Percentiles rank a stretch among this genome's conserved stretches.
Evolutionary conservation across 2,797 vertebrate species (phyloP).

Genomic region (Echeneis naucrates): DNA sequence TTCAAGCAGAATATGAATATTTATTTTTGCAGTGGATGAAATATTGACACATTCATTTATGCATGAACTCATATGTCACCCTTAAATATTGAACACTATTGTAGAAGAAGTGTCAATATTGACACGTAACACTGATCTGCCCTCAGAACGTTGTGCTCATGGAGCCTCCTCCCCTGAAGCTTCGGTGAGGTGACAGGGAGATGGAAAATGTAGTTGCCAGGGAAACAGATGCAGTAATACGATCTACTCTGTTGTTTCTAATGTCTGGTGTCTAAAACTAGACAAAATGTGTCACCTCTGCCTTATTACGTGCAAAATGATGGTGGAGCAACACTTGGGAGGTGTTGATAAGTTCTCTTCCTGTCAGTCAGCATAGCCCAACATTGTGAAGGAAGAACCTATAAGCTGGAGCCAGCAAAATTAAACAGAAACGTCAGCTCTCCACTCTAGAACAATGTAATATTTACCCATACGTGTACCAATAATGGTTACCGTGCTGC

Average conservation of each 20-base stretch:
- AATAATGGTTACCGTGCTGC: neutral
- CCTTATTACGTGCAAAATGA: conserved; percentile 40
- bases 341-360: conserved; percentile 14
- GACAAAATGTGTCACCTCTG: conserved; percentile 53
- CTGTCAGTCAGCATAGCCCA: conserved; percentile 11
- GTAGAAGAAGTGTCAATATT: neutral
- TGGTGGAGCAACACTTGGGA: conserved; percentile 30
- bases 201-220: conserved; percentile 76
- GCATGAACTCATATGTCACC: conserved; percentile 3
- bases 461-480: neutral
- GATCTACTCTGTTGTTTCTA: conserved; percentile 59
- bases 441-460: conserved; percentile 33
- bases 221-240: conserved; percentile 80
- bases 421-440: conserved; percentile 24
- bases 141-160: conserved; percentile 12
- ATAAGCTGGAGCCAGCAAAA: conserved; percentile 7
- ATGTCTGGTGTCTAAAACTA: conserved; percentile 57
- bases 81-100: conserved; percentile 30
- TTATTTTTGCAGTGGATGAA: neutral
- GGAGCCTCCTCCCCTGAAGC: conserved; percentile 39
- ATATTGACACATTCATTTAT: conserved; percentile 13
- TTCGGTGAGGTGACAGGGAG: conserved; percentile 66
- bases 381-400: neutral
- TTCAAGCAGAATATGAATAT: neutral
- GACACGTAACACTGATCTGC: conserved; percentile 15